Evolutionary conservation across 23 tunicate genomes (phyloP).

Genomic region (Aplidium turbinatum): DNA sequence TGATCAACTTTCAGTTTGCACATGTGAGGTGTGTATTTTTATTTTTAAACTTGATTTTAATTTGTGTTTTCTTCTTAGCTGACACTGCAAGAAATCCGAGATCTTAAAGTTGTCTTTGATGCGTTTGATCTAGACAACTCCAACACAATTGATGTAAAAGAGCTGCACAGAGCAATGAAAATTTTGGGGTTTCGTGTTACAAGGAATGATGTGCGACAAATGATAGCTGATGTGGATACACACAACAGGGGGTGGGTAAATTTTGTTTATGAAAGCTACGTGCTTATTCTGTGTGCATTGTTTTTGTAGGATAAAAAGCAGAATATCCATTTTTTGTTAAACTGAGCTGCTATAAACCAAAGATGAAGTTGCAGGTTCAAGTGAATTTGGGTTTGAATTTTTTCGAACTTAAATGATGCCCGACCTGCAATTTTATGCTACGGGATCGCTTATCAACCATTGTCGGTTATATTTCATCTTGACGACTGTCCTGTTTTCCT

Average conservation of each 20-base stretch:
- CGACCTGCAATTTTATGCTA: too few relatives aligned
- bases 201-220: slow-evolving; percentile 64
- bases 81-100: slow-evolving; percentile 86
- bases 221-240: slow-evolving; percentile 88
- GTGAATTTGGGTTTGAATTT: too few relatives aligned
- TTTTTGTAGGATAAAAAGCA: not conserved
- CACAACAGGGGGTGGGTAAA: slow-evolving; percentile 59
- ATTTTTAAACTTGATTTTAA: too few relatives aligned
- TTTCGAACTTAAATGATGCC: too few relatives aligned
- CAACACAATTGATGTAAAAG: slow-evolving; percentile 76
- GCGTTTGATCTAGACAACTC: slow-evolving; percentile 88
- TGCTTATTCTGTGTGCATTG: not conserved
- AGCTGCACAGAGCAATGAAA: slow-evolving; percentile 80
- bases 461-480: too few relatives aligned
- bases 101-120: slow-evolving; percentile 86
- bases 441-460: too few relatives aligned
- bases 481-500: too few relatives aligned
- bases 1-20: too few relatives aligned
- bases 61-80: slow-evolving; percentile 48
- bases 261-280: not conserved
- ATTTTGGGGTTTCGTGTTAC: slow-evolving; percentile 77
- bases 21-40: too few relatives aligned
- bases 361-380: too few relatives aligned
- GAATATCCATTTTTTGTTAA: not conserved
- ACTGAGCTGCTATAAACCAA: too few relatives aligned